These are phyloP conservation scores for Theristicus caerulescens DNA, from an alignment of 2,113 vertebrate genomes.

Conservation along the genomic window DNA sequence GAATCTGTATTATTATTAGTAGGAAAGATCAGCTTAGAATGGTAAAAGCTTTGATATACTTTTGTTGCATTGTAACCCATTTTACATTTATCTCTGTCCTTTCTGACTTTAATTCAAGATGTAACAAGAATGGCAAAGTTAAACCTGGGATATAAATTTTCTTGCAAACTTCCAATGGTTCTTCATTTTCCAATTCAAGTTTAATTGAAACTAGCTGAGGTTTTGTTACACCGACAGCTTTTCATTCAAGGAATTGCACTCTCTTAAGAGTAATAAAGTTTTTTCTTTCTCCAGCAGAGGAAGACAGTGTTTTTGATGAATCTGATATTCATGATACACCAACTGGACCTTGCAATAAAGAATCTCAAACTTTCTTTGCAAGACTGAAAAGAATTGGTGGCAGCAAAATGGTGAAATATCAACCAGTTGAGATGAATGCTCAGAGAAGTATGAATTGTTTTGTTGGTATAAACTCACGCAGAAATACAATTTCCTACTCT, in stretches of 20 bases:
- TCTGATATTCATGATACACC: conserved; percentile 98
- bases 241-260: conserved; percentile 33
- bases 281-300: conserved; percentile 83
- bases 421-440: conserved; percentile 96
- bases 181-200: background rate
- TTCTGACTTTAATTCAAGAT: background rate
- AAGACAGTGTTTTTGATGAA: conserved; percentile 99
- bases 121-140: background rate
- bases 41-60: background rate
- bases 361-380: conserved; percentile 99
- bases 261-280: conserved; percentile 67
- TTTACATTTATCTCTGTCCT: background rate
- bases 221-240: background rate
- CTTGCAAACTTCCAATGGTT: background rate
- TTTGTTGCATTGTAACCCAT: background rate
- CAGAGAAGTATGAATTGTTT: conserved; percentile 92
- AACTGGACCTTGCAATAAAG: conserved; percentile 94
- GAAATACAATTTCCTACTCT: conserved; percentile 65
- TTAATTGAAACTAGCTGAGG: background rate
- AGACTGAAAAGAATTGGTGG: conserved; percentile 98
- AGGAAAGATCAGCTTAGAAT: background rate
- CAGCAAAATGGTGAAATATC: conserved; percentile 98
- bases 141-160: background rate
- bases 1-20: background rate
- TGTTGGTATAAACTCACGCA: conserved; percentile 60